phyloP scores from a whole-genome alignment of 2,888 invertebrate genomes.

The Drosophila robusta region DNA sequence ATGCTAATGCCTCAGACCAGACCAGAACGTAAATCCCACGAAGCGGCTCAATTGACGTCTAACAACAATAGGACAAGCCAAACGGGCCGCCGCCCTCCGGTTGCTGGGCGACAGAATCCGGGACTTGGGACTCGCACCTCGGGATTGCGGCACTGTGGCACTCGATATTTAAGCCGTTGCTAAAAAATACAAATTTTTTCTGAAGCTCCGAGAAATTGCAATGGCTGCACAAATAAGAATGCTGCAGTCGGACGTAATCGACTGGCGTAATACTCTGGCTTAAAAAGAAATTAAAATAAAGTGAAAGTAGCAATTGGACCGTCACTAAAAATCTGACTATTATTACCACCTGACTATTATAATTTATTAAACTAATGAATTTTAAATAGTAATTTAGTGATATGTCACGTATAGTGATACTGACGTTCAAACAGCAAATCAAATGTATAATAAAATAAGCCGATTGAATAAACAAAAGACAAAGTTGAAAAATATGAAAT shows the following conservation, averaged over 20 bases:
- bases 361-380: no score
- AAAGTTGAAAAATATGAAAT: no score
- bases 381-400: no score
- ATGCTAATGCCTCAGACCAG: constrained; percentile 27
- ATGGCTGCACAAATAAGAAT: constrained; percentile 1
- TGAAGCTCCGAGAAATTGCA: constrained; percentile 35
- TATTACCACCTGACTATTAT: no score
- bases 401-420: no score
- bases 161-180: constrained; percentile 43
- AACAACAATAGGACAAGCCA: constrained; percentile 32
- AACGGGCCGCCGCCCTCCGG: constrained; percentile 4
- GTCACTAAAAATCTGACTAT: no score
- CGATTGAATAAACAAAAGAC: no score
- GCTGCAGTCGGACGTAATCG: background rate
- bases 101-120: background rate
- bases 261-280: background rate
- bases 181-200: constrained; percentile 68
- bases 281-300: no score
- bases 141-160: constrained; percentile 13
- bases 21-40: constrained; percentile 51
- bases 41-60: constrained; percentile 52
- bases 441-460: no score
- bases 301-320: no score
- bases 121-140: background rate
- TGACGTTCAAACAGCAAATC: no score